Evolutionary conservation across 2,888 invertebrate species (phyloP), one percentile per base, ranked within the genome.

Genomic region (Tuberolachnus salignus): DNA sequence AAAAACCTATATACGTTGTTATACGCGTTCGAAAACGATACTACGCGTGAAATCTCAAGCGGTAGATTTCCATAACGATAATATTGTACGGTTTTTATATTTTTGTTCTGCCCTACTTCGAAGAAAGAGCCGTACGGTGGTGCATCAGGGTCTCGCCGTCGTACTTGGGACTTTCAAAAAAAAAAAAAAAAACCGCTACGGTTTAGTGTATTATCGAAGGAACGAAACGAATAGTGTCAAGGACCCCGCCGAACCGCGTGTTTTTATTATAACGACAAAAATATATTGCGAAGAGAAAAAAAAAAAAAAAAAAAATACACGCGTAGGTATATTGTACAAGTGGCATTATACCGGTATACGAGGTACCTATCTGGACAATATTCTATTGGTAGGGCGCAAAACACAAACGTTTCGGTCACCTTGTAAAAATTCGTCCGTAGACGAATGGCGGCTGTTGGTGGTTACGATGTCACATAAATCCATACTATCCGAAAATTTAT

Each of bases 211-310:
- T n/a, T n/a, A n/a, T n/a, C n/a, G n/a, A 70, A 44, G 16, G 21
- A 57, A 55, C 23, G 1, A 55, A 74, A 74, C 46, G 66, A 75
- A 75, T 75, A 67, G 57, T 75, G 67, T 75, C 75, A 75, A 75
- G 75, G 75, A 34, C 16, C 21, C 1, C 49, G 67, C 59, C n/a
- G n/a, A n/a, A n/a, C n/a, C n/a, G n/a, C n/a, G n/a, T 66, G 53
- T 53, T 6, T 14, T 4, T 53, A n/a, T n/a, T 61, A 34, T 13
- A 34, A 34, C 26, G 49, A 66, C 57, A 57, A 75, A 66, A 44
- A 23, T 34, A 34, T 51, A 63, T 64, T 64, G 44, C 16, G 42
- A 42, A 44, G 11, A 51, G 49, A 46, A 23, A 53, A 21, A 26
- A 49, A n/a, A n/a, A n/a, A n/a, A 16, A 34, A 51, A 21, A 1